Conservation (phyloP, 2,797 vertebrate species). For the Poecilia velifera region DNA sequence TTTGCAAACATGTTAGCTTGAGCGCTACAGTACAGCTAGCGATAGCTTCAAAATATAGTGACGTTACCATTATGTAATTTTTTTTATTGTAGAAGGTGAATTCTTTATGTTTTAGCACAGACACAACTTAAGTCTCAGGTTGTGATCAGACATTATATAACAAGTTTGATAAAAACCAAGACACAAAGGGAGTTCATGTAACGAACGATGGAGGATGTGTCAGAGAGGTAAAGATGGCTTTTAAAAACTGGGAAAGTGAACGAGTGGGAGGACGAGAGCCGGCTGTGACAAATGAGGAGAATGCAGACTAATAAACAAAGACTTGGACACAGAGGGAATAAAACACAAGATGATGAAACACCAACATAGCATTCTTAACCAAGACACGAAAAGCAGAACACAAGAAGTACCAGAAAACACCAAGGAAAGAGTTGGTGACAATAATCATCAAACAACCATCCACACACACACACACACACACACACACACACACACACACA, state of each 20-base stretch:
- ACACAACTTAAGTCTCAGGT: neutral
- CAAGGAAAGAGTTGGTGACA: neutral
- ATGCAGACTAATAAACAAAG: neutral
- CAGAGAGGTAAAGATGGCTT: neutral
- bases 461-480: neutral
- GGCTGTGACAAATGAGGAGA: neutral
- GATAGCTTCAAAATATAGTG: neutral
- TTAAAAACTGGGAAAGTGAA: neutral
- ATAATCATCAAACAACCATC: neutral
- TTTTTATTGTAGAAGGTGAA: neutral
- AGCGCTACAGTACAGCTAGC: neutral
- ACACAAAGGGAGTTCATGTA: neutral
- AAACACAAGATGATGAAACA: neutral
- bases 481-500: no score
- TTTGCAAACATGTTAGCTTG: neutral
- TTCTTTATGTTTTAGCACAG: neutral
- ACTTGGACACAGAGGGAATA: neutral
- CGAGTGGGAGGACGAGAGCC: neutral
- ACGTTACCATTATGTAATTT: neutral
- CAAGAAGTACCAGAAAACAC: neutral
- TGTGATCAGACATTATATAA: neutral
- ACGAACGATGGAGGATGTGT: neutral
- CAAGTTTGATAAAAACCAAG: neutral
- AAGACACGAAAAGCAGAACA: neutral
- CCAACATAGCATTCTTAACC: neutral